These are phyloP conservation scores for Orientallactaga bullata DNA, from an alignment of 2,113 vertebrate species.

Conservation along the genomic window DNA sequence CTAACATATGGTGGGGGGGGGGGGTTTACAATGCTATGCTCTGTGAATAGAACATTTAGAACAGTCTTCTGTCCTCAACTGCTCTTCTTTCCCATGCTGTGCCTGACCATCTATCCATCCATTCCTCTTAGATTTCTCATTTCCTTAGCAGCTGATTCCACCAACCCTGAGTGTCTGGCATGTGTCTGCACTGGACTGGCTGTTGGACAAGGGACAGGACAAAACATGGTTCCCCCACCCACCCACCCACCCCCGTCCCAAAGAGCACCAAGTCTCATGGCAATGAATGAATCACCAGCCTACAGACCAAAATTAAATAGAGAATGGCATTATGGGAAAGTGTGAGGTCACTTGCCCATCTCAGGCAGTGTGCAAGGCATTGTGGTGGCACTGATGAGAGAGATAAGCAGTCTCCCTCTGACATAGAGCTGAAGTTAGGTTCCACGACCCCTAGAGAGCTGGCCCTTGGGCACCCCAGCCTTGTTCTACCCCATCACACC, in stretches of 20 bases:
- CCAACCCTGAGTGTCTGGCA: fast-evolving
- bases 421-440: background rate
- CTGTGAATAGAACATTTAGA: background rate
- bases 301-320: background rate
- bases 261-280: no score
- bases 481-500: background rate
- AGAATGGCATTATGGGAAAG: fast-evolving
- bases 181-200: background rate
- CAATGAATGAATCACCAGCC: fast-evolving
- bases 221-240: background rate
- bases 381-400: background rate
- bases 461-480: background rate
- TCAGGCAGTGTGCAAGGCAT: background rate
- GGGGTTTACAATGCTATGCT: fast-evolving
- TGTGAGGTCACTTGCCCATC: fast-evolving
- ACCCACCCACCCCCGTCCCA: no score
- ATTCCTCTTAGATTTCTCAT: background rate
- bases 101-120: no score
- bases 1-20: fast-evolving
- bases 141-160: fast-evolving
- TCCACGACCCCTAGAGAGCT: background rate
- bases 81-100: no score
- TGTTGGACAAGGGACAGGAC: fast-evolving
- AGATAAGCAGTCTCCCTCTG: background rate
- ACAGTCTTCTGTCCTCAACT: background rate